These are phyloP conservation scores for Dicranocentrus wangi DNA, from an alignment of 2,888 invertebrate species.

Conservation along the genomic window DNA sequence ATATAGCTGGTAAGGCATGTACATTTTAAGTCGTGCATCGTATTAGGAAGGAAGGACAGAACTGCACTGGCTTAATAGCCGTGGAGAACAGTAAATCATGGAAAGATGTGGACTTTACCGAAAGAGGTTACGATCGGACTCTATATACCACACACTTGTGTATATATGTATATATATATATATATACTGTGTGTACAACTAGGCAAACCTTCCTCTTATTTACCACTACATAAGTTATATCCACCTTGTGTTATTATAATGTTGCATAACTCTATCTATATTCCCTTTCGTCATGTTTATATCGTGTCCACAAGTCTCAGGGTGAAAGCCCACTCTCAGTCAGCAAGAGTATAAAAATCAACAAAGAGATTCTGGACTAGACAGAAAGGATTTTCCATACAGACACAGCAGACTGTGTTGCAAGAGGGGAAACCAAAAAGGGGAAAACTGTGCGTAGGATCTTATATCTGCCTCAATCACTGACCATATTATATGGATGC, in stretches of 20 bases:
- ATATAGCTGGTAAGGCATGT: neutral
- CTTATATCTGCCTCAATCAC: neutral
- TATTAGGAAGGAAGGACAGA: constrained; percentile 19
- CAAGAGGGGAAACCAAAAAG: neutral
- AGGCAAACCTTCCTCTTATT: constrained; percentile 9
- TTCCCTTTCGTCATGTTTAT: neutral
- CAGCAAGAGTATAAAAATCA: constrained; percentile 20
- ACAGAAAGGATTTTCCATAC: constrained; percentile 15
- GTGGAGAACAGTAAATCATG: constrained; percentile 24
- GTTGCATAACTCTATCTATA: neutral
- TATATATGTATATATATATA: too few species aligned
- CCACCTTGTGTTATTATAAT: neutral
- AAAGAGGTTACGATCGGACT: neutral
- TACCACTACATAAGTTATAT: neutral
- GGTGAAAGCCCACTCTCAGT: neutral
- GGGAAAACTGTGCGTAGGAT: neutral
- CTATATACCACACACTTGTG: too few species aligned
- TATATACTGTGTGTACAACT: too few species aligned
- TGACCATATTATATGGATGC: too few species aligned
- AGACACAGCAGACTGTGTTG: neutral
- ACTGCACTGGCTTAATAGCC: constrained; percentile 33
- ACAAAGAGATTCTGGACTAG: constrained; percentile 15
- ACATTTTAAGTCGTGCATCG: neutral
- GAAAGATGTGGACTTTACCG: constrained; percentile 21
- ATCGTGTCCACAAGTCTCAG: neutral